Evolutionary conservation across 1,140 invertebrate species (phyloP), one percentile per base, ranked within the genome.

Genomic region (Diorhabda sublineata): DNA sequence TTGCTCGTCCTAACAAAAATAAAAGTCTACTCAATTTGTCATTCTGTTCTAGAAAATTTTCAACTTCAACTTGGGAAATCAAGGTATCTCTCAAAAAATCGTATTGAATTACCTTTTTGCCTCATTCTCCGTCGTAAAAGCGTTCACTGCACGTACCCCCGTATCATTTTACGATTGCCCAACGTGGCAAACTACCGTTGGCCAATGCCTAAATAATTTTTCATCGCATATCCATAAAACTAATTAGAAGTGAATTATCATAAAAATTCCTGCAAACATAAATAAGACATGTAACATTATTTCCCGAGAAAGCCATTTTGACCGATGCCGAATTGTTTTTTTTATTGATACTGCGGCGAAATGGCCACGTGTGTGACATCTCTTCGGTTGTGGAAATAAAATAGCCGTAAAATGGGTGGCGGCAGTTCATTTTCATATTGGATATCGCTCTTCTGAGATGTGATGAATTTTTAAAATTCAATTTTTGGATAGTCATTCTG

Each of bases 241-340:
- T 62, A 62, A 62, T 62, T 62, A 62, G 44, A 44, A 62, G 42
- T 11, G 61, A 62, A 44, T 44, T 44, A 43, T 62, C 61, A 62
- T 62, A 62, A 62, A 62, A 62, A 62, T 62, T 62, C 44, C 61
- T 62, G 7, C 8, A 42, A 62, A 62, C 61, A 45, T 62, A 62
- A 47, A 62, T 43, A 62, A 62, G 61, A 62, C 3, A 52, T 52
- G 47, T 52, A n/a, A n/a, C 47, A 52, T 62, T 44, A 62, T 62
- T 62, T 62, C 61, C 61, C 61, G 44, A 44, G 61, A 62, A 62
- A 62, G 61, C 61, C 61, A 62, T 62, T 62, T n/a, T 62, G 61
- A 42, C 61, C 61, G 42, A 44, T 62, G 44, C 43, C 42, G 43
- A 62, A 62, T 62, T 62, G 61, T 62, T 62, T 62, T 62, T 26